Evolutionary conservation across 2,888 invertebrate genomes (phyloP).

Genomic region (Drosophila anceps): DNA sequence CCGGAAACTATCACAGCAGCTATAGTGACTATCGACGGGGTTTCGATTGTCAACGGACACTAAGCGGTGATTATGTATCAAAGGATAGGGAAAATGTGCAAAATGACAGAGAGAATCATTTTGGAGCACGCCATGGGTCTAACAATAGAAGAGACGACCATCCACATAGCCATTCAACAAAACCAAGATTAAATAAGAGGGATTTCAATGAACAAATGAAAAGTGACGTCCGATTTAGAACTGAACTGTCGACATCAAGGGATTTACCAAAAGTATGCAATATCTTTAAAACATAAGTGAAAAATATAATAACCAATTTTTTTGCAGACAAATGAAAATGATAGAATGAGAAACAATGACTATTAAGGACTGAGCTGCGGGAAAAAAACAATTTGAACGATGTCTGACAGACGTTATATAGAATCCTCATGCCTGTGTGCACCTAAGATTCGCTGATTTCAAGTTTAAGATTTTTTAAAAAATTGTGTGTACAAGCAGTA

Average conservation of each 20-base stretch:
- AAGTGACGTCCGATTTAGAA: constrained; percentile 72
- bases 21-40: constrained; percentile 79
- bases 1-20: constrained; percentile 76
- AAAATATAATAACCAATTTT: constrained; percentile 14
- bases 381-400: constrained; percentile 50
- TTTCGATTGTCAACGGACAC: constrained; percentile 70
- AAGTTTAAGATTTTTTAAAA: constrained; percentile 65
- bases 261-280: constrained; percentile 77
- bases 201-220: constrained; percentile 78
- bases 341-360: constrained; percentile 77
- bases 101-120: constrained; percentile 77
- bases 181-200: constrained; percentile 69
- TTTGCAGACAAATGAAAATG: constrained; percentile 79
- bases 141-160: constrained; percentile 77
- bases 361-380: constrained; percentile 71
- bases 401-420: constrained; percentile 49
- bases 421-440: constrained; percentile 61
- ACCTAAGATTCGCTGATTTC: constrained; percentile 59
- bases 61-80: constrained; percentile 45
- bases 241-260: constrained; percentile 64
- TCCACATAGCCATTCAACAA: constrained; percentile 56
- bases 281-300: background rate
- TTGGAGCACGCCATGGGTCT: constrained; percentile 66
- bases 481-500: constrained; percentile 70
- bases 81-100: constrained; percentile 72